Percentiles rank a stretch among this genome's conserved stretches.
phyloP scores from a whole-genome alignment of 2,888 invertebrate species.

The Torymus texanus region DNA sequence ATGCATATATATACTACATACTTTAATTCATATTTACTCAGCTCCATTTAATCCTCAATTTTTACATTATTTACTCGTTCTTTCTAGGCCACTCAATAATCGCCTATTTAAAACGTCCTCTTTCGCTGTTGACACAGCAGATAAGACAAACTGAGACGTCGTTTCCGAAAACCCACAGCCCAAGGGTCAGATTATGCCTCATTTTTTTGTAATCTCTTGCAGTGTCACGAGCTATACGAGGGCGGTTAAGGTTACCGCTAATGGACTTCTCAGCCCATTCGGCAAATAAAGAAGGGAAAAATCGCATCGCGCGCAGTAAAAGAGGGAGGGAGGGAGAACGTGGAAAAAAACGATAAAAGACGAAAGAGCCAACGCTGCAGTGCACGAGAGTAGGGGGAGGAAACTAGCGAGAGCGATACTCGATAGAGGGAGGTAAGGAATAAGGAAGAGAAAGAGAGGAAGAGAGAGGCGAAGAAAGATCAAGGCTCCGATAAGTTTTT shows the following conservation, averaged over 20 bases:
- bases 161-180: background rate
- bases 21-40: too few relatives aligned
- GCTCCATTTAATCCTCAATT: too few relatives aligned
- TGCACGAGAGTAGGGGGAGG: constrained; percentile 5
- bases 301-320: background rate
- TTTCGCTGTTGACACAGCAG: constrained; percentile 1
- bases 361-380: constrained; percentile 18
- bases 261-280: constrained; percentile 39
- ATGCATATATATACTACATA: too few relatives aligned
- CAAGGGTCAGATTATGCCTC: constrained; percentile 18
- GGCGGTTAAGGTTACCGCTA: constrained; percentile 47
- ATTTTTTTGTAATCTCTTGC: constrained; percentile 38
- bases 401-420: constrained; percentile 43
- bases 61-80: too few relatives aligned
- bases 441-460: background rate
- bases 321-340: background rate
- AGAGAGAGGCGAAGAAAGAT: constrained; percentile 25
- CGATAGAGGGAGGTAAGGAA: constrained; percentile 3
- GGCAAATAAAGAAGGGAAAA: constrained; percentile 18
- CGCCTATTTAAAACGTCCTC: constrained; percentile 6
- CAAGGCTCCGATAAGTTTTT: constrained; percentile 47
- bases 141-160: constrained; percentile 1
- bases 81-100: background rate
- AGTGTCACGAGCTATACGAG: background rate
- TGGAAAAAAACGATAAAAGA: constrained; percentile 6